These are phyloP conservation scores for Neuroterus valhalla DNA, from an alignment of 1,140 invertebrate species.

Conservation along the genomic window DNA sequence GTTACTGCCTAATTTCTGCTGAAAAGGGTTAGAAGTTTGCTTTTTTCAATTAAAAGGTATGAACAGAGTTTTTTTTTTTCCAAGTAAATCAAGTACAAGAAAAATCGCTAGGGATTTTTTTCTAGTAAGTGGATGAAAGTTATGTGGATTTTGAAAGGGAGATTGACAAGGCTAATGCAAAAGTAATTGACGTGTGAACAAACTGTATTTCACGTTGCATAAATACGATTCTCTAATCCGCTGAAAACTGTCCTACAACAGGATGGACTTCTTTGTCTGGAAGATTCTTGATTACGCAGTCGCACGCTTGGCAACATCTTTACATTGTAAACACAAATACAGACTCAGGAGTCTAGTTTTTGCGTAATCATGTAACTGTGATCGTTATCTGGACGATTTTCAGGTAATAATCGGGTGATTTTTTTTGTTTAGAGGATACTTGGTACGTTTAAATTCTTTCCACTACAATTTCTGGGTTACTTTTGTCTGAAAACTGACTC, in stretches of 20 bases:
- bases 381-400: slow-evolving; percentile 23
- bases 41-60: too few species aligned
- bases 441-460: not conserved
- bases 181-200: not conserved
- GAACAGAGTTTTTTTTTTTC: too few species aligned
- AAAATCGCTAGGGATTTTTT: not conserved
- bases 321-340: slow-evolving; percentile 15
- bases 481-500: too few species aligned
- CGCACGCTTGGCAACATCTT: slow-evolving; percentile 37
- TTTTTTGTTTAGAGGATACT: not conserved
- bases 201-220: slow-evolving; percentile 1
- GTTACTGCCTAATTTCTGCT: too few species aligned
- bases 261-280: slow-evolving; percentile 40
- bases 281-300: slow-evolving; percentile 24
- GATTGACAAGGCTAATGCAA: not conserved
- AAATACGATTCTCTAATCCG: not conserved
- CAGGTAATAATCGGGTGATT: slow-evolving; percentile 14
- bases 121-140: not conserved
- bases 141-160: not conserved
- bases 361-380: slow-evolving; percentile 22
- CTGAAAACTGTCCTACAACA: slow-evolving; percentile 30
- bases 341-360: slow-evolving; percentile 23
- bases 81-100: not conserved
- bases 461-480: not conserved
- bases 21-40: too few species aligned